phyloP scores from a whole-genome alignment of 2,113 vertebrate genomes.

The Sapayoa aenigma region DNA sequence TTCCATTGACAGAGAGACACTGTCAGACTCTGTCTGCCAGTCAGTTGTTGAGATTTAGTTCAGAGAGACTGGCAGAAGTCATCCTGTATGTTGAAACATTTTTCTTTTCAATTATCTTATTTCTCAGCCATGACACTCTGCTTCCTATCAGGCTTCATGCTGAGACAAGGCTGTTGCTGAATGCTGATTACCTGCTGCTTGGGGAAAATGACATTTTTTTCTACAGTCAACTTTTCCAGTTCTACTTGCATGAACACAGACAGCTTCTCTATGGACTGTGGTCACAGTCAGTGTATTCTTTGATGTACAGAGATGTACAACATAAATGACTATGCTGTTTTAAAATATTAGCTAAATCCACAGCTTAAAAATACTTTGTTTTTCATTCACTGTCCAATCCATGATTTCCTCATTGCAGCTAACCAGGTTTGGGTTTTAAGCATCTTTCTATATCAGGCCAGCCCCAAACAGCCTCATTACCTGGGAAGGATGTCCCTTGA shows the following conservation, averaged over 20 bases:
- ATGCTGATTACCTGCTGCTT: neutral
- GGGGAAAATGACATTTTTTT: neutral
- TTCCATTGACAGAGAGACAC: constrained; percentile 45
- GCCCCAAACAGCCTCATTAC: neutral
- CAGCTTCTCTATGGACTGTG: neutral
- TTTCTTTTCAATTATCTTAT: constrained; percentile 45
- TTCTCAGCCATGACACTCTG: constrained; percentile 4
- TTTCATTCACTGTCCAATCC: neutral
- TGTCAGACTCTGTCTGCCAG: constrained; percentile 38
- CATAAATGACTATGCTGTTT: neutral
- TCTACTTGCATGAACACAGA: neutral
- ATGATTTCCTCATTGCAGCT: neutral
- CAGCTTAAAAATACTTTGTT: neutral
- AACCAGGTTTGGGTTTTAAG: neutral
- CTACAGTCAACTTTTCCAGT: neutral
- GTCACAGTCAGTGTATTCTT: neutral
- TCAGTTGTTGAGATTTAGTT: constrained; percentile 46
- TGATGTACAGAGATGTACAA: neutral
- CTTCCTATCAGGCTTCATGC: constrained; percentile 8
- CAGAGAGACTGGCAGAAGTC: constrained; percentile 30
- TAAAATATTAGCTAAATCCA: neutral
- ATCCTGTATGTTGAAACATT: neutral
- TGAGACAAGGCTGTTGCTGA: neutral
- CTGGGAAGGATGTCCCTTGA: neutral
- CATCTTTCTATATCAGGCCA: neutral